Base-by-base conservation (phyloP, 1,140 invertebrate genomes). In the Thalassaphorura encarpata region DNA sequence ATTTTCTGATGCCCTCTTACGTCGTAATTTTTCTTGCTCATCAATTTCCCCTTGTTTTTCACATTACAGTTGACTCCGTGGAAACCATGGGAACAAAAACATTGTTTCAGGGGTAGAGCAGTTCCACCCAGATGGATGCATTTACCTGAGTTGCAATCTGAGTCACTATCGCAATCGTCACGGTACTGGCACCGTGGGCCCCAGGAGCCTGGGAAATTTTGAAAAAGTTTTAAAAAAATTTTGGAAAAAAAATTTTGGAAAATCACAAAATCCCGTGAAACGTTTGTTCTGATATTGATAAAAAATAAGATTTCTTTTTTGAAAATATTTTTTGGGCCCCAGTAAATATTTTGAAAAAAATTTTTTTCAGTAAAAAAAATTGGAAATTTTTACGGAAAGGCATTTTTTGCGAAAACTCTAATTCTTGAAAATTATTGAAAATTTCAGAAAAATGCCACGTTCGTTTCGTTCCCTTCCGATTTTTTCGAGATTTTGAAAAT, bases 131-230 rank as follows among this genome's bases (percentile, higher is more conserved):
- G 74, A 68, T 90, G 81, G 15, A 90, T 75, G 69, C 92, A 95
- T 59, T 82, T 80, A 33, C 91, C 91, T 58, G 85, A 81, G 13
- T 85, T 85, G 68, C 92, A 95, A 67, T 96, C 89, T 1, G 71
- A 75, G 68, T 92, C 81, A 40, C 82, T 81, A 13, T 78, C 69
- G 69, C 92, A 96, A 69, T 90, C 88, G 66, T 91, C 86, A 52
- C 78, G 73, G 69, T 84, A 89, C 73, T 94, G 86, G 70, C 89
- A 95, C 24, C 82, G 76, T 0, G 80, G 56, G 0, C 90, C 91
- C 59, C 82, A 83, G 70, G 55, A 60, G 6, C 60, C 56, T 58
- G 16, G 24, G 19, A 13, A 33, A 19, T 46, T 15, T 11, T 19
- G 26, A 47, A 55, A 45, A 31, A 36, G 26, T 23, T 36, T 29